Evolutionary conservation across 1,140 invertebrate species (phyloP), one percentile per base, ranked within the genome.

Genomic region (Holotrichia oblita): DNA sequence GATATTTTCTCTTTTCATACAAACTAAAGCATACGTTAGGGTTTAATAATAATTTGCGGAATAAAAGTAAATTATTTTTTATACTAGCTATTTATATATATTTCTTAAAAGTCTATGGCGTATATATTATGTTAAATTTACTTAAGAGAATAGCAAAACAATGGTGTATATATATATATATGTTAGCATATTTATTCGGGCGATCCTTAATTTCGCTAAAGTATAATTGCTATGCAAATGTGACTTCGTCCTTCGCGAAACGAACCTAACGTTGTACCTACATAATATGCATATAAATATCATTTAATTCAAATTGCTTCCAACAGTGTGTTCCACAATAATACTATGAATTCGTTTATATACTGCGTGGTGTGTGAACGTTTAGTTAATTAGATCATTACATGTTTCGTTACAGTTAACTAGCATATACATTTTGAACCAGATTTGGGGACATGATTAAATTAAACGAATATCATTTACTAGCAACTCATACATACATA

Each of bases 301-400:
- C 12, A 40, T 72, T 72, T 34, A 27, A 22, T 72, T 72, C 64
- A 72, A 72, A 72, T 22, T 72, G 22, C 22, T 72, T 72, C 14
- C 24, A 72, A 27, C 48, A 55, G 6, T 55, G 6, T 55, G 48
- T n/a, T 55, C n/a, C n/a, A 48, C 44, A 10, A 10, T 48, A 10
- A n/a, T 48, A 55, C 17, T 55, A 55, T 17, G 14, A 55, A 55
- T 48, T 48, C n/a, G 44, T 48, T 48, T n/a, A 48, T 48, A 48
- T 48, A 10, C 44, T 6, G 10, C 2, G n/a, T 55, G 14, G 48
- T 55, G 48, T 48, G 44, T 55, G 14, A 17, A 0, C 48, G 48
- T 17, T 17, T 17, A 17, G 48, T 55, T 55, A 55, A 55, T 55
- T 55, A 55, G 48, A 55, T 55, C n/a, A 55, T 55, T 55, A 55